phyloP scores from a whole-genome alignment of 1,140 invertebrate species.

The Schlechtendalia chinensis region DNA sequence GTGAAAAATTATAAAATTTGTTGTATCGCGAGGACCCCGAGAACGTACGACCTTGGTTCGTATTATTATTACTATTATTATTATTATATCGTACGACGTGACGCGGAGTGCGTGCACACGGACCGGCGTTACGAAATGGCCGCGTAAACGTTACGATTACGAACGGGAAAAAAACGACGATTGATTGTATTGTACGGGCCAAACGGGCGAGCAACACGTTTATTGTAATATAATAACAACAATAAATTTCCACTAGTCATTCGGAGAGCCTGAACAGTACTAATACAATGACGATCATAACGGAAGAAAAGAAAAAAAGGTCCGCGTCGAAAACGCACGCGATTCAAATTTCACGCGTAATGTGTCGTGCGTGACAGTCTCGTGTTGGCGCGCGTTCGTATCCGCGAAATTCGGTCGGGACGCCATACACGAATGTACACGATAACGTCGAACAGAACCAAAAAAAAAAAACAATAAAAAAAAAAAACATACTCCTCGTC shows the following conservation, averaged over 20 bases:
- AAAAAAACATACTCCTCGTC: not conserved
- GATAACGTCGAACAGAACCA: too few relatives aligned
- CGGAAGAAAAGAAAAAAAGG: not conserved
- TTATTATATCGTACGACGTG: not conserved
- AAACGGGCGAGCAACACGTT: constrained; percentile 10
- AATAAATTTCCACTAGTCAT: constrained; percentile 3
- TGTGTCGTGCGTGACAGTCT: too few relatives aligned
- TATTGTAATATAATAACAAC: not conserved
- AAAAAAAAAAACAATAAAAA: too few relatives aligned
- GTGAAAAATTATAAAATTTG: too few relatives aligned
- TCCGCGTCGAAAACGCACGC: not conserved
- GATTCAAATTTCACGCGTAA: not conserved
- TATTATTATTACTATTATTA: not conserved
- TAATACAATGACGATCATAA: not conserved
- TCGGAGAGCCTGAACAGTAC: not conserved
- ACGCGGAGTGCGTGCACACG: constrained; percentile 1
- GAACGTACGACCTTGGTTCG: too few relatives aligned
- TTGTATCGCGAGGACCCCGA: too few relatives aligned
- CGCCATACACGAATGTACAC: too few relatives aligned
- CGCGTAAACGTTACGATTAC: constrained; percentile 22
- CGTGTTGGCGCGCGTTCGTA: too few relatives aligned
- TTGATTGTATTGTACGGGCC: not conserved
- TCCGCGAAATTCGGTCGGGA: too few relatives aligned
- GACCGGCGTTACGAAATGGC: constrained; percentile 28
- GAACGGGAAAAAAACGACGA: constrained; percentile 1